A percentile compares a stretch with the other conserved stretches of the same genome.
Evolutionary conservation across 2,113 vertebrate genomes (phyloP).

Genomic region (Lagenorhynchus albirostris): DNA sequence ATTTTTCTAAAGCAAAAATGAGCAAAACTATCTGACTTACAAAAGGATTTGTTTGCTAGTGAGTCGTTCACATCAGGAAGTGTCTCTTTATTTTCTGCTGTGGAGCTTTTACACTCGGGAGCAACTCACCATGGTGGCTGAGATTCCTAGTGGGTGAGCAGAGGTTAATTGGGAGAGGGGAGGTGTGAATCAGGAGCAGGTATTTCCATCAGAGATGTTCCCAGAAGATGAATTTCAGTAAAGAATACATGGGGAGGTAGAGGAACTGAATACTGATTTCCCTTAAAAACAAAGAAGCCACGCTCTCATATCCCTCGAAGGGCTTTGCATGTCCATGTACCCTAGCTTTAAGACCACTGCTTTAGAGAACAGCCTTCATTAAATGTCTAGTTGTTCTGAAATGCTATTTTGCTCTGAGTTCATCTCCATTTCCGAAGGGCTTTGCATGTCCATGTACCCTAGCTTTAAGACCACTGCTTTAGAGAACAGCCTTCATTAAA

Average conservation of each 20-base stretch:
- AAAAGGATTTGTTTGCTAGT: background rate
- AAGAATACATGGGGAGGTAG: background rate
- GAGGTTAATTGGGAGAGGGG: background rate
- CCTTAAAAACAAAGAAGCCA: background rate
- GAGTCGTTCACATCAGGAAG: background rate
- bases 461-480: background rate
- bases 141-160: background rate
- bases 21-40: background rate
- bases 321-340: background rate
- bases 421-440: no score
- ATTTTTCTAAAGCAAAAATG: background rate
- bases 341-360: background rate
- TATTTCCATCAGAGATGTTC: background rate
- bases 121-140: rapidly evolving
- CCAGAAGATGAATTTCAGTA: background rate
- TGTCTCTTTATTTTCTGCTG: background rate
- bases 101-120: background rate
- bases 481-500: background rate
- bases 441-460: background rate
- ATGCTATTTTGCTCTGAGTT: background rate
- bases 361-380: background rate
- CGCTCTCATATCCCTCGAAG: background rate
- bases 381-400: background rate
- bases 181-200: background rate
- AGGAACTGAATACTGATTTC: background rate